Conservation (phyloP, 2,888 invertebrate species). For the Mactromeris polynyma region DNA sequence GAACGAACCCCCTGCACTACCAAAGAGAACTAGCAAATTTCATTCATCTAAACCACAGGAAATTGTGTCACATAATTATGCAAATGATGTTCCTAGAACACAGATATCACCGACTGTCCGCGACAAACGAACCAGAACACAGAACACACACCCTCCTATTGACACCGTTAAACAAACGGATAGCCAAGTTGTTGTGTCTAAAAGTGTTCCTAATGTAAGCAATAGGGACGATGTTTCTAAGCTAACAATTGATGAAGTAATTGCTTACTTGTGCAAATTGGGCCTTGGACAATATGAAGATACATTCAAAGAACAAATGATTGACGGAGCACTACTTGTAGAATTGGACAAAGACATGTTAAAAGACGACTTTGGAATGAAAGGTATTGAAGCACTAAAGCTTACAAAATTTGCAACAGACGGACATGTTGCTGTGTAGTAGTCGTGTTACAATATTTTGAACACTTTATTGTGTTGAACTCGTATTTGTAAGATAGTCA, state of each 20-base stretch:
- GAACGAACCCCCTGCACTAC: background rate
- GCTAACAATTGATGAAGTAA: slow-evolving; percentile 66
- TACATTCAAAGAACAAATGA: slow-evolving; percentile 59
- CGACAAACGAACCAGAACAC: background rate
- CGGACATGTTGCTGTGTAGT: slow-evolving; percentile 67
- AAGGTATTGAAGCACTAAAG: slow-evolving; percentile 65
- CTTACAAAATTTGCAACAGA: slow-evolving; percentile 67
- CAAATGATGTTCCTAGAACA: slow-evolving; percentile 22
- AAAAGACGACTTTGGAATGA: slow-evolving; percentile 66
- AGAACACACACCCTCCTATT: background rate
- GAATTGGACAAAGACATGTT: slow-evolving; percentile 63
- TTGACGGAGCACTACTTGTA: slow-evolving; percentile 68
- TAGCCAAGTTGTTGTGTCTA: background rate
- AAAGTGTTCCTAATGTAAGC: slow-evolving; percentile 16
- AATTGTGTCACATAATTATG: background rate
- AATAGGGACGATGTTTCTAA: slow-evolving; percentile 47
- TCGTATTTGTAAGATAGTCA: too few species aligned
- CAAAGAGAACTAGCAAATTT: background rate
- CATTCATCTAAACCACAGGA: background rate
- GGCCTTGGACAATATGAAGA: slow-evolving; percentile 68
- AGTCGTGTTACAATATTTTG: too few species aligned
- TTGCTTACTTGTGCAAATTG: slow-evolving; percentile 61
- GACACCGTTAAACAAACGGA: background rate
- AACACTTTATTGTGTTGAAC: too few species aligned
- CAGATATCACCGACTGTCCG: background rate